Evolutionary conservation across 2,797 vertebrate species (phyloP).

Genomic region (Podargus strigoides): DNA sequence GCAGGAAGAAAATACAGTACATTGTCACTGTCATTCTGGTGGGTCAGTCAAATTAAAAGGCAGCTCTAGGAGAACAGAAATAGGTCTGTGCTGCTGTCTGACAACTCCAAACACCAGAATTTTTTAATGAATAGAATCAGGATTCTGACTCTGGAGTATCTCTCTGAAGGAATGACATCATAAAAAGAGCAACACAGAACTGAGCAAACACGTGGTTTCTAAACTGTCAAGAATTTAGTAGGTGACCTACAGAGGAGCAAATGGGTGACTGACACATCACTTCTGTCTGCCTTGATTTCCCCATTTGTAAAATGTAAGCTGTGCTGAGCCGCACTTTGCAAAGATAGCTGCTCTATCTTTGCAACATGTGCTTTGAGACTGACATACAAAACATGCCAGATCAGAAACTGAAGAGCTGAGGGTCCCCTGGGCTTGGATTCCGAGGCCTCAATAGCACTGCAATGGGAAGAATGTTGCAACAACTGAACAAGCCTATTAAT

Average conservation of each 20-base stretch:
- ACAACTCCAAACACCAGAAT: neutral
- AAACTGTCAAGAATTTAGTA: neutral
- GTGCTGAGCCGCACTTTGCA: neutral
- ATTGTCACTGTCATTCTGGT: neutral
- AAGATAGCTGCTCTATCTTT: neutral
- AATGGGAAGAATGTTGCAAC: constrained; percentile 57
- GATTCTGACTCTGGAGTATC: neutral
- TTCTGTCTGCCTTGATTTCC: constrained; percentile 21
- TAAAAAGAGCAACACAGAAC: neutral
- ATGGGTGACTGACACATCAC: neutral
- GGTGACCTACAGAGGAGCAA: neutral
- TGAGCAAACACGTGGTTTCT: neutral
- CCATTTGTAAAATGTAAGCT: neutral
- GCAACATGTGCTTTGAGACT: constrained; percentile 14
- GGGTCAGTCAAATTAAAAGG: neutral
- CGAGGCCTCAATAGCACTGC: constrained; percentile 19
- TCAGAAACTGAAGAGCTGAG: constrained; percentile 28
- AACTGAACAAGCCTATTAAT: constrained; percentile 62
- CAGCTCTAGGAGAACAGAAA: neutral
- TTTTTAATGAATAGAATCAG: neutral
- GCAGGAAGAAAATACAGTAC: neutral
- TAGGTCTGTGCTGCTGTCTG: neutral
- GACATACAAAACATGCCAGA: constrained; percentile 31
- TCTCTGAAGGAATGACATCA: neutral
- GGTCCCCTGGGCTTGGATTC: constrained; percentile 24